phyloP scores from a whole-genome alignment of 2,797 vertebrate species.

The Catharus ustulatus region DNA sequence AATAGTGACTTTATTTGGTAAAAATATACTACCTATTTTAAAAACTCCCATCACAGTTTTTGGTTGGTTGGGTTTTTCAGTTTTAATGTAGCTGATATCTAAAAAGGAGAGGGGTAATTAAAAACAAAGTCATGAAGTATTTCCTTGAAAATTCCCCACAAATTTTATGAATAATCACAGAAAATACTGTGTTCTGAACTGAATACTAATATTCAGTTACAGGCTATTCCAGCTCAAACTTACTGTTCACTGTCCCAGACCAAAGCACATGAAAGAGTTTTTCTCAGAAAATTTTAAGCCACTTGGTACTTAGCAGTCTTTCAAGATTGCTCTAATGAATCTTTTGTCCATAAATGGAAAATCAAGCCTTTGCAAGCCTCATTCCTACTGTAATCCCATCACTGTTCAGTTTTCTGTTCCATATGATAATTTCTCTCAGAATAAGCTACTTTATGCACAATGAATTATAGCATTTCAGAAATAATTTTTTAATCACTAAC shows the following conservation, averaged over 20 bases:
- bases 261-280: neutral
- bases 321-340: slow-evolving; percentile 19
- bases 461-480: slow-evolving; percentile 40
- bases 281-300: slow-evolving; percentile 1
- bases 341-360: neutral
- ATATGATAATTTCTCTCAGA: slow-evolving; percentile 11
- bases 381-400: neutral
- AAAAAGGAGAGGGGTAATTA: neutral
- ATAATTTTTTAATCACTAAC: neutral
- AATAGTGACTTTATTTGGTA: neutral
- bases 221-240: slow-evolving; percentile 1
- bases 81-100: neutral
- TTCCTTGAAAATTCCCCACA: neutral
- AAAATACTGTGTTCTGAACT: neutral
- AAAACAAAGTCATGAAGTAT: neutral
- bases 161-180: neutral
- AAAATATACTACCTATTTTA: neutral
- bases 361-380: neutral
- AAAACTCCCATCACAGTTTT: neutral
- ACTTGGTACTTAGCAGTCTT: neutral
- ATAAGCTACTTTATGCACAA: slow-evolving; percentile 20
- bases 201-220: neutral
- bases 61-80: neutral
- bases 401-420: slow-evolving; percentile 31
- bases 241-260: neutral